Percentiles rank a stretch among this genome's conserved stretches.
Conservation (phyloP, 2,888 invertebrate genomes). For the Gonocerus acuteangulatus region DNA sequence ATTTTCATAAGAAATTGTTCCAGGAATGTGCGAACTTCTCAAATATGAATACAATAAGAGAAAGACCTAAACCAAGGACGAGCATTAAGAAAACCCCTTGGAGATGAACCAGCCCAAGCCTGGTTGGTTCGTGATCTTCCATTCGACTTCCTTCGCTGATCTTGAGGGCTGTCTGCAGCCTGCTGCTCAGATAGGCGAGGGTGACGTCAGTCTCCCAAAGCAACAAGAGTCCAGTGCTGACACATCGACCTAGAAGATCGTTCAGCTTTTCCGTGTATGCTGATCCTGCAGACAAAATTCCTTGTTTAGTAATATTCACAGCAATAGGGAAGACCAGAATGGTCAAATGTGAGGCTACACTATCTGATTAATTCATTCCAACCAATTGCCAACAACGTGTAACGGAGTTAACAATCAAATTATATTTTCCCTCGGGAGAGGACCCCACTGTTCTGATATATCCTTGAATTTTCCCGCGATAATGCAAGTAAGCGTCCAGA, state of each 20-base stretch:
- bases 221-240: slow-evolving; percentile 27
- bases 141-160: slow-evolving; percentile 7
- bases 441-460: too few species aligned
- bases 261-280: slow-evolving; percentile 27
- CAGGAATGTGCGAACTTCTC: too few species aligned
- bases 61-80: slow-evolving; percentile 2
- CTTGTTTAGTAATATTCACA: too few species aligned
- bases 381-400: too few species aligned
- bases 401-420: too few species aligned
- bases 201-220: slow-evolving; percentile 31
- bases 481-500: too few species aligned
- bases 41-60: slow-evolving; percentile 13
- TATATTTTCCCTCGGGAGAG: too few species aligned
- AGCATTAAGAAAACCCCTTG: slow-evolving; percentile 31
- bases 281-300: slow-evolving; percentile 28
- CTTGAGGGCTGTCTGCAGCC: slow-evolving; percentile 27
- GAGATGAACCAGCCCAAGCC: slow-evolving; percentile 20
- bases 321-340: too few species aligned
- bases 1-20: too few species aligned
- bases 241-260: slow-evolving; percentile 12
- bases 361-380: too few species aligned
- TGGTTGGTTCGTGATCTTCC: slow-evolving; percentile 15
- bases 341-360: too few species aligned
- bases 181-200: slow-evolving; percentile 21
- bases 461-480: too few species aligned